Percentiles rank a stretch among this genome's conserved stretches.
phyloP scores from a whole-genome alignment of 2,797 vertebrate genomes.

The Danio tinwini region DNA sequence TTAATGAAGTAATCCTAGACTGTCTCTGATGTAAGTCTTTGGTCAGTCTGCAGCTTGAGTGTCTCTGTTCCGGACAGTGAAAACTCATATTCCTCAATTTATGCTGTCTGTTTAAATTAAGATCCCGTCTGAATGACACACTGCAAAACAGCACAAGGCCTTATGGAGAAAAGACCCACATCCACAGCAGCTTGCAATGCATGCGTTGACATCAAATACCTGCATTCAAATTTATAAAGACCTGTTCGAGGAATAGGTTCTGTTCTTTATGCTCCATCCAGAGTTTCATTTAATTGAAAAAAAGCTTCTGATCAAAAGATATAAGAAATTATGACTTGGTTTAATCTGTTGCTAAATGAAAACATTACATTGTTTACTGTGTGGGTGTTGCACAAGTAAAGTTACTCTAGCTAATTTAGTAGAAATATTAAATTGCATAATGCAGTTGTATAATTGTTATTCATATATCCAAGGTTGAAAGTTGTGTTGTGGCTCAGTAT shows the following conservation, averaged over 20 bases:
- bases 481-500: background rate
- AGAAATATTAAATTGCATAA: background rate
- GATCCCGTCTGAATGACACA: background rate
- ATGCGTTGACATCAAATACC: background rate
- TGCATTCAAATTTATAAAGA: background rate
- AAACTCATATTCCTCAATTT: slow-evolving; percentile 12
- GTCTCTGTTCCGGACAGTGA: background rate
- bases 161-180: background rate
- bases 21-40: background rate
- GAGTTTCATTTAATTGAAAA: background rate
- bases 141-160: background rate
- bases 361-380: background rate
- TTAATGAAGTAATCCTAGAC: slow-evolving; percentile 11
- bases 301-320: too few species aligned
- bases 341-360: background rate
- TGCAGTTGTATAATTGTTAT: slow-evolving; percentile 15
- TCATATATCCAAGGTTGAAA: background rate
- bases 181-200: background rate
- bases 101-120: slow-evolving; percentile 7
- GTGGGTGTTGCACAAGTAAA: slow-evolving; percentile 11
- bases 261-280: background rate
- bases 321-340: background rate
- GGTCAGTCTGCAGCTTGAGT: background rate
- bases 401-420: background rate
- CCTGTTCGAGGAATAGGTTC: background rate